Evolutionary conservation across 1,140 invertebrate genomes (phyloP).

Genomic region (Oryzaephilus surinamensis): DNA sequence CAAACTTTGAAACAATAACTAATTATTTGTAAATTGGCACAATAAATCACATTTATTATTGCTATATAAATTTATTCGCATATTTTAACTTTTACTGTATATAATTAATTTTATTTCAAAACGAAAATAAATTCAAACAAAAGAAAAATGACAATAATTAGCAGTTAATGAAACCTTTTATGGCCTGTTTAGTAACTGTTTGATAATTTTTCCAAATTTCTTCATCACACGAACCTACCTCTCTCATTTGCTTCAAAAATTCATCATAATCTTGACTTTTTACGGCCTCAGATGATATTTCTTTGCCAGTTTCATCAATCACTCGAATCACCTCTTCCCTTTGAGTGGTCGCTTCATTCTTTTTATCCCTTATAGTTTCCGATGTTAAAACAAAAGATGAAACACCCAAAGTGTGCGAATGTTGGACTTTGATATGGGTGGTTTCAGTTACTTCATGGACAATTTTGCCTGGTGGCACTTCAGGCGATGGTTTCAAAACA

Average conservation of each 20-base stretch:
- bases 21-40: too few relatives aligned
- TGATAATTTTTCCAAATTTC: slow-evolving; percentile 35
- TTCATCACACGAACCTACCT: slow-evolving; percentile 36
- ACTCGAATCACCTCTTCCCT: slow-evolving; percentile 19
- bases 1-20: too few relatives aligned
- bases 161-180: too few relatives aligned
- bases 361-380: slow-evolving; percentile 37
- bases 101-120: too few relatives aligned
- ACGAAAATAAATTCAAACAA: too few relatives aligned
- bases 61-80: too few relatives aligned
- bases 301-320: slow-evolving; percentile 9
- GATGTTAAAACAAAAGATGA: slow-evolving; percentile 43
- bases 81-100: too few relatives aligned
- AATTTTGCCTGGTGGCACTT: slow-evolving; percentile 37
- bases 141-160: too few relatives aligned
- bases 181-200: too few relatives aligned
- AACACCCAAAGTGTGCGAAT: slow-evolving; percentile 40
- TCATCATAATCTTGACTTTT: slow-evolving; percentile 26
- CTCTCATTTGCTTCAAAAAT: slow-evolving; percentile 32
- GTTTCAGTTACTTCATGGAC: slow-evolving; percentile 46
- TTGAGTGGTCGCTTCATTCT: slow-evolving; percentile 23
- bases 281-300: not conserved
- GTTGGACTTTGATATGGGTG: slow-evolving; percentile 43
- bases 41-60: too few relatives aligned
- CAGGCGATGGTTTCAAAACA: slow-evolving; percentile 33